Conservation (phyloP, 2,113 vertebrate species). For the Ptilorrhoa leucosticta region DNA sequence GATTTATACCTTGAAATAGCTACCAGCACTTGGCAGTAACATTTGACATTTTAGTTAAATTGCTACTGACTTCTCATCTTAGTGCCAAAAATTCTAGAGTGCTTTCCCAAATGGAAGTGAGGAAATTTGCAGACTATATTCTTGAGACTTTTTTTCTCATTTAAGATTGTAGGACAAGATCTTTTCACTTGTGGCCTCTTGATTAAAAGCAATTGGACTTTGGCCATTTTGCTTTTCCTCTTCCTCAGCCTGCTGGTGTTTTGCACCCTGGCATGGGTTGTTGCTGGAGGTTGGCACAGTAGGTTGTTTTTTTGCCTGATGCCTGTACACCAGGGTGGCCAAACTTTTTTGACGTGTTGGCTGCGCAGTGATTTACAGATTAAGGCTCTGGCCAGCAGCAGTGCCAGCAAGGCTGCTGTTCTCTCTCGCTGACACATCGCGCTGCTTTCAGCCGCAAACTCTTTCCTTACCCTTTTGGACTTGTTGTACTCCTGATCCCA, state of each 20-base stretch:
- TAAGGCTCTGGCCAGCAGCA: conserved; percentile 47
- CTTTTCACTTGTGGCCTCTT: conserved; percentile 64
- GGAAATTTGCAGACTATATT: conserved; percentile 51
- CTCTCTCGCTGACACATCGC: conserved; percentile 40
- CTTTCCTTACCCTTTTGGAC: conserved; percentile 62
- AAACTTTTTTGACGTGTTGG: conserved; percentile 46
- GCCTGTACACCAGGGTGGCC: conserved; percentile 64
- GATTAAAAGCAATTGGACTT: conserved; percentile 67
- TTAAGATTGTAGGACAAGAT: conserved; percentile 54
- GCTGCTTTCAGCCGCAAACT: conserved; percentile 25
- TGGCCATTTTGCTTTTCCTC: conserved; percentile 36
- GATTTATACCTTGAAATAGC: conserved; percentile 69
- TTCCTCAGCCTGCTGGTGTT: conserved; percentile 7
- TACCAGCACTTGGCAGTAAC: conserved; percentile 57
- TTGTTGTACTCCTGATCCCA: conserved; percentile 64
- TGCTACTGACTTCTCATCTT: conserved; percentile 66
- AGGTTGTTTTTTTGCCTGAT: conserved; percentile 62
- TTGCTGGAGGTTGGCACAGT: conserved; percentile 55
- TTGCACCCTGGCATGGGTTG: conserved; percentile 40
- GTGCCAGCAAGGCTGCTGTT: conserved; percentile 63
- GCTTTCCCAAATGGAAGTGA: conserved; percentile 55
- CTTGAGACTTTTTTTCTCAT: conserved; percentile 31
- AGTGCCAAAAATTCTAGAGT: conserved; percentile 60
- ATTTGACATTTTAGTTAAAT: conserved; percentile 71
- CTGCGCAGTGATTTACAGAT: conserved; percentile 69